Percentiles rank a stretch among this genome's conserved stretches.
These are phyloP conservation scores for Atethmia centrago DNA, from an alignment of 2,888 invertebrate genomes.

Conservation along the genomic window DNA sequence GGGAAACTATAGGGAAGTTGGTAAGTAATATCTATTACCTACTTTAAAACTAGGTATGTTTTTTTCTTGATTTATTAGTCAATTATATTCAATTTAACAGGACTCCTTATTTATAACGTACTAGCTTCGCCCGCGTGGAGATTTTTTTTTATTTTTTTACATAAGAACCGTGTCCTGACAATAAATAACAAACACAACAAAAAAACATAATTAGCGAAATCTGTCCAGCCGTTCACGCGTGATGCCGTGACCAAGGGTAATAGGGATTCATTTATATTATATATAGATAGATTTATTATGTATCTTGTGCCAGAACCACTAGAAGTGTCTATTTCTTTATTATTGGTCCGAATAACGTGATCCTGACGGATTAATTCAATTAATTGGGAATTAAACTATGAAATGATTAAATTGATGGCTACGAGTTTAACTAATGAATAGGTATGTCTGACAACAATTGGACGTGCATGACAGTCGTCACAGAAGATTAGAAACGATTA, in stretches of 20 bases:
- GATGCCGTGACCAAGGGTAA: too few relatives aligned
- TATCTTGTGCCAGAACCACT: background rate
- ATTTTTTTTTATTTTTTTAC: too few relatives aligned
- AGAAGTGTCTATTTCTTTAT: background rate
- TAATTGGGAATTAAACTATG: background rate
- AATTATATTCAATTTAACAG: background rate
- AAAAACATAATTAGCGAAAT: too few relatives aligned
- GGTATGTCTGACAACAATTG: background rate
- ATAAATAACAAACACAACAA: too few relatives aligned
- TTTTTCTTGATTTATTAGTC: background rate
- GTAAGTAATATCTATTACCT: constrained; percentile 68
- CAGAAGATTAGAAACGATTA: constrained; percentile 20
- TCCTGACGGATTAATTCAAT: background rate
- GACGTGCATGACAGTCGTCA: constrained; percentile 6
- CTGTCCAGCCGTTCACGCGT: too few relatives aligned
- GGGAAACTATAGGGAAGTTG: constrained; percentile 77
- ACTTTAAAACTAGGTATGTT: too few relatives aligned
- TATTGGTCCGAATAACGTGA: constrained; percentile 1
- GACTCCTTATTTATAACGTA: background rate
- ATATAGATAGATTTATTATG: too few relatives aligned
- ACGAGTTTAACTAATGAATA: background rate
- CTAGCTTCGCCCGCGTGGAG: too few relatives aligned
- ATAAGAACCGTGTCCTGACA: too few relatives aligned
- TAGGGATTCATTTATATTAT: too few relatives aligned
- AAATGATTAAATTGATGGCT: background rate